Percentiles rank a stretch among this genome's conserved stretches.
These are phyloP conservation scores for Theretra japonica DNA, from an alignment of 2,888 invertebrate genomes.

Conservation along the genomic window DNA sequence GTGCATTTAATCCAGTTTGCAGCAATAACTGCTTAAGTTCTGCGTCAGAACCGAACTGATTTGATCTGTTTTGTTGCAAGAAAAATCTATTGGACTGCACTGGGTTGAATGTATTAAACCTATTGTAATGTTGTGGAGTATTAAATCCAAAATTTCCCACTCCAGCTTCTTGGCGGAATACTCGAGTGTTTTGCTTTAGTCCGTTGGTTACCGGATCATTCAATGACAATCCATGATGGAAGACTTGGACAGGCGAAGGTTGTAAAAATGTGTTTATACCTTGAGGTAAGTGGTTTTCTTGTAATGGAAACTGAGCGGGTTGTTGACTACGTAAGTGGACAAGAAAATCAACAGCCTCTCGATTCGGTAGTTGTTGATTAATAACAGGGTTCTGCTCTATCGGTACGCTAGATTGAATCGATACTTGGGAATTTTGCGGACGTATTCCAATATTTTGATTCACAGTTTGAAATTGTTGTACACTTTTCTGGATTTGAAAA, in stretches of 20 bases:
- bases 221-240: constrained; percentile 66
- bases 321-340: constrained; percentile 76
- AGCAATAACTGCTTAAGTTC: constrained; percentile 87
- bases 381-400: constrained; percentile 64
- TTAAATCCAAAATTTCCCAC: constrained; percentile 88
- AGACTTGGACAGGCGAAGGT: constrained; percentile 59
- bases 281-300: constrained; percentile 79
- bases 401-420: constrained; percentile 80
- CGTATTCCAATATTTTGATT: constrained; percentile 59
- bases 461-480: constrained; percentile 59
- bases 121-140: constrained; percentile 66
- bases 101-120: constrained; percentile 68
- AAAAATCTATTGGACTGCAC: constrained; percentile 65
- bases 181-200: constrained; percentile 72
- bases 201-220: constrained; percentile 64
- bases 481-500: constrained; percentile 65
- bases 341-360: constrained; percentile 84
- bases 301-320: constrained; percentile 75
- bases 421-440: constrained; percentile 67
- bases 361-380: constrained; percentile 85
- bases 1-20: constrained; percentile 87
- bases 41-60: constrained; percentile 73
- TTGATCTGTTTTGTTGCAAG: constrained; percentile 59
- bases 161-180: constrained; percentile 84
- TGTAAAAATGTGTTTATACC: constrained; percentile 73